phyloP scores from a whole-genome alignment of 2,888 invertebrate genomes.

The Deilephila elpenor region DNA sequence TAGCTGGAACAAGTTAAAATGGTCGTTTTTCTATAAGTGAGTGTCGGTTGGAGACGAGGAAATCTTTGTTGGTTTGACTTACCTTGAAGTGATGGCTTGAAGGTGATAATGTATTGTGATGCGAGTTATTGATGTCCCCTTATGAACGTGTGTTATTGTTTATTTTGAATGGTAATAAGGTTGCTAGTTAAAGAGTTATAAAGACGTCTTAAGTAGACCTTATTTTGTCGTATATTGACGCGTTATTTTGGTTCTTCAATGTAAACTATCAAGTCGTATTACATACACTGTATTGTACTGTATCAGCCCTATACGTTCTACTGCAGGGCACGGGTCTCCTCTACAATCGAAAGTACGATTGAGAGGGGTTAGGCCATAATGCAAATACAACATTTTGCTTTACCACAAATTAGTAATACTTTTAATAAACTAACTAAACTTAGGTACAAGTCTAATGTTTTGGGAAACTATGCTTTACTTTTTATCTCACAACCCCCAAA shows the following conservation, averaged over 20 bases:
- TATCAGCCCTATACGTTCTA: too few species aligned
- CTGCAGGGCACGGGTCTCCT: too few species aligned
- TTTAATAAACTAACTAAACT: too few species aligned
- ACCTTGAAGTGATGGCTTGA: constrained; percentile 22
- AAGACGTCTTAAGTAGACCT: neutral
- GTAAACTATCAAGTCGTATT: too few species aligned
- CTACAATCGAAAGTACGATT: too few species aligned
- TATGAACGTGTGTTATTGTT: neutral
- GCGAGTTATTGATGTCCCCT: neutral
- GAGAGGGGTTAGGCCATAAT: too few species aligned
- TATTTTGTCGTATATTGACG: neutral
- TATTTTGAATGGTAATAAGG: neutral
- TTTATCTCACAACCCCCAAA: too few species aligned
- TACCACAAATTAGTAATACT: too few species aligned
- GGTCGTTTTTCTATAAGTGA: neutral
- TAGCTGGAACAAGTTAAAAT: neutral
- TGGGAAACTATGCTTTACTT: too few species aligned
- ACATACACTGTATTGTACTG: too few species aligned
- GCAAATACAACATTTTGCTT: too few species aligned
- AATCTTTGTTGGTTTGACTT: constrained; percentile 14
- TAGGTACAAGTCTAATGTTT: too few species aligned
- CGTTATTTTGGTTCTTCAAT: neutral
- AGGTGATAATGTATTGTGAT: constrained; percentile 16
- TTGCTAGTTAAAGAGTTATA: neutral
- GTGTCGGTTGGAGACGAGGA: neutral